A percentile compares a stretch with the other conserved stretches of the same genome.
These are phyloP conservation scores for Thelaira solivaga DNA, from an alignment of 2,888 invertebrate genomes.

Conservation along the genomic window DNA sequence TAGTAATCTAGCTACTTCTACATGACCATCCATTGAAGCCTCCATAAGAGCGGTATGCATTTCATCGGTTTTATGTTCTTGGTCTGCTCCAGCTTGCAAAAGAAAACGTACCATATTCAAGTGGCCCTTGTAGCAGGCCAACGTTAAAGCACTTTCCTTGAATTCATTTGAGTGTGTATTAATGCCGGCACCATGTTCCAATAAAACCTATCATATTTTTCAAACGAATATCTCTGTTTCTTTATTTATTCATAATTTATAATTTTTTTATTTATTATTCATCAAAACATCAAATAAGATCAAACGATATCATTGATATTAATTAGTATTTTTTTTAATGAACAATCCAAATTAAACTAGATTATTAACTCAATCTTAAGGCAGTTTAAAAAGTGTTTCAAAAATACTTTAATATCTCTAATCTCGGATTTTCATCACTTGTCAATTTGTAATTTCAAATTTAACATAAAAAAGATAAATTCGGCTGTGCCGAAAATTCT, in stretches of 20 bases:
- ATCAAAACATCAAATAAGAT: slow-evolving; percentile 77
- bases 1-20: slow-evolving; percentile 95
- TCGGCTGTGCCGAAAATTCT: too few species aligned
- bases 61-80: slow-evolving; percentile 99
- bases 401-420: slow-evolving; percentile 75
- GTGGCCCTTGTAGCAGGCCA: slow-evolving; percentile 97
- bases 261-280: neutral
- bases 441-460: slow-evolving; percentile 74
- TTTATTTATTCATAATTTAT: neutral
- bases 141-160: slow-evolving; percentile 97
- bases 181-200: slow-evolving; percentile 96
- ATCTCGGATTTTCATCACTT: slow-evolving; percentile 82
- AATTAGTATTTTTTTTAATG: slow-evolving; percentile 38
- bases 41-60: slow-evolving; percentile 99
- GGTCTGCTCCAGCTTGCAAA: slow-evolving; percentile 95
- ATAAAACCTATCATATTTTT: slow-evolving; percentile 80
- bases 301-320: slow-evolving; percentile 74
- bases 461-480: neutral
- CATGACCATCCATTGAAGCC: slow-evolving; percentile 99
- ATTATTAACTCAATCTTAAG: slow-evolving; percentile 73
- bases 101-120: slow-evolving; percentile 98
- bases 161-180: slow-evolving; percentile 99
- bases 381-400: slow-evolving; percentile 42
- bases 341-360: slow-evolving; percentile 52
- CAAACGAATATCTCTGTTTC: neutral